phyloP scores from a whole-genome alignment of 2,797 vertebrate genomes.

The Mus caroli region DNA sequence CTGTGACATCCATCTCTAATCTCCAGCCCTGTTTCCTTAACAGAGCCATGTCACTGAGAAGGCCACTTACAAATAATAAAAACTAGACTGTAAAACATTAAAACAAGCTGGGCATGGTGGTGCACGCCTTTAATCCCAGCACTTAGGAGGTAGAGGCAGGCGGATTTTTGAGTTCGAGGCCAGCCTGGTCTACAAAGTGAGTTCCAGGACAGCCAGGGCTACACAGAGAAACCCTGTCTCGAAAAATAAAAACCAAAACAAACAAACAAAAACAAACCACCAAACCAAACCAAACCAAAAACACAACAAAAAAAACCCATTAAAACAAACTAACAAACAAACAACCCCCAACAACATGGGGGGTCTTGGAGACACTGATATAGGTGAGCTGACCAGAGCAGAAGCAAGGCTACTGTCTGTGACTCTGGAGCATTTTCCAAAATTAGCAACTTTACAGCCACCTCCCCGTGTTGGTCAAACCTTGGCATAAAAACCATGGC shows the following conservation, averaged over 20 bases:
- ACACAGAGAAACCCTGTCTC: too few relatives aligned
- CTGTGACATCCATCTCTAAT: too few relatives aligned
- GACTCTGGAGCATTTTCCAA: conserved; percentile 9
- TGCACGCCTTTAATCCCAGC: too few relatives aligned
- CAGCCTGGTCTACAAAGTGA: too few relatives aligned
- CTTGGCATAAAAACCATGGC: conserved; percentile 14
- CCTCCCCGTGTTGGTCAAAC: not conserved
- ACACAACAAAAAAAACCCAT: too few relatives aligned
- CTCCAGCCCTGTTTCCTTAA: not conserved
- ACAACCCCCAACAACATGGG: not conserved
- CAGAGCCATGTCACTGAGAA: not conserved
- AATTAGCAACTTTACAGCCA: not conserved
- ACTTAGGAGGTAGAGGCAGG: too few relatives aligned
- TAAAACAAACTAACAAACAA: too few relatives aligned
- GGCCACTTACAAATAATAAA: conserved; percentile 1
- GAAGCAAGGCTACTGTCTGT: not conserved
- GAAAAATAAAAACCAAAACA: too few relatives aligned
- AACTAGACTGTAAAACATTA: not conserved
- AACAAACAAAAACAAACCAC: too few relatives aligned
- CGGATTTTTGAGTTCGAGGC: too few relatives aligned
- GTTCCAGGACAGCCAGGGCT: too few relatives aligned
- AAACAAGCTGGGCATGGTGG: not conserved
- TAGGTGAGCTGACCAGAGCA: not conserved
- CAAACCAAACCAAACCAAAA: too few relatives aligned
- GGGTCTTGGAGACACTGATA: not conserved